Evolutionary conservation across 2,113 vertebrate species (phyloP).

Genomic region (Urocitellus parryii): DNA sequence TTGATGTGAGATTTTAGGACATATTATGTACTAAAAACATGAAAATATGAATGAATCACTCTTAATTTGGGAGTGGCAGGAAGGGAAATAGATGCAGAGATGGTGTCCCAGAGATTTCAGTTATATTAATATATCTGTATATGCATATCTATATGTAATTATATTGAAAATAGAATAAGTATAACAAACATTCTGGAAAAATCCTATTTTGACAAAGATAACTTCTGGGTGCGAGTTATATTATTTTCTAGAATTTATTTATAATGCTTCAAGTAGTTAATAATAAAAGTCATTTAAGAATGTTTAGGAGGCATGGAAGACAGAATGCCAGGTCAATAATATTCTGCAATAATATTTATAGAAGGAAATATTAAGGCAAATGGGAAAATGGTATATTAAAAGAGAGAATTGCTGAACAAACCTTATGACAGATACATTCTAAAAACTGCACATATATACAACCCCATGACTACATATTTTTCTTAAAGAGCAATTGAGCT

Average conservation of each 20-base stretch:
- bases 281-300: background rate
- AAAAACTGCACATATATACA: background rate
- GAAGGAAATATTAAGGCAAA: background rate
- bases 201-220: conserved; percentile 10
- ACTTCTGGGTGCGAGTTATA: background rate
- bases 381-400: background rate
- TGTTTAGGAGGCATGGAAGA: background rate
- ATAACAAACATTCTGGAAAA: background rate
- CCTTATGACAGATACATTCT: background rate
- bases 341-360: background rate
- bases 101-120: background rate
- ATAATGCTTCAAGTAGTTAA: background rate
- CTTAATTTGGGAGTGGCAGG: background rate
- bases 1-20: too few relatives aligned
- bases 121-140: background rate
- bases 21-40: too few relatives aligned
- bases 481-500: background rate
- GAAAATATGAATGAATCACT: background rate
- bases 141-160: background rate
- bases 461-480: background rate
- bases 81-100: background rate
- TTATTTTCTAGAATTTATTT: background rate
- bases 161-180: background rate
- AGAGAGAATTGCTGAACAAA: background rate
- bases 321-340: background rate